Evolutionary conservation across 2,888 invertebrate genomes (phyloP), one percentile per base, ranked within the genome.

Genomic region (Microdon myrmicae): DNA sequence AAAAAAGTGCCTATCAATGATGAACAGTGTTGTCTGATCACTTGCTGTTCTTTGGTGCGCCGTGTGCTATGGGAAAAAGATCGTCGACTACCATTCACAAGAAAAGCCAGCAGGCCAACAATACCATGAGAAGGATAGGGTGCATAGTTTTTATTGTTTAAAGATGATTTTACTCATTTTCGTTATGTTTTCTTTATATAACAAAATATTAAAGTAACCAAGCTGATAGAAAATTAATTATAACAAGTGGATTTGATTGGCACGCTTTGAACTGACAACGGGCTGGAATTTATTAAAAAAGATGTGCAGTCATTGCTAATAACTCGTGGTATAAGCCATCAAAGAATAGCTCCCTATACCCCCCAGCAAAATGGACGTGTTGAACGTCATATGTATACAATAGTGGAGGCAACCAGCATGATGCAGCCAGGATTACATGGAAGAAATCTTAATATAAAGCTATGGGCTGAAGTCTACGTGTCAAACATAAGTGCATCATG

Each of bases 301-400:
- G 64, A 59, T 16, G 31, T 71, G n/a, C 19, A 61, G 28, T 34
- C 60, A 6, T 64, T 68, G 32, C 41, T 71, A 2, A 54, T 67
- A 13, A 37, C 51, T 19, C 38, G 68, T 31, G 70, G 71, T 14
- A 71, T 71, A 13, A 26, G 56, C 10, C 58, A 68, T 31, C 69
- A 69, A 20, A 56, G 28, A 56, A 67, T 68, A 5, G 70, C 69
- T 0, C 43, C 68, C 1, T 73, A 73, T 51, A 72, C 73, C 3
- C 73, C 75, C 5, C 69, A 75, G 61, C 74, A 76, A 61, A 78
- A 78, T 56, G 74, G 74, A 1, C 53, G 61, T 22, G 70, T 71
- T 0, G n/a, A n/a, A n/a, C n/a, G n/a, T n/a, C n/a, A n/a, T n/a
- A n/a, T n/a, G n/a, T n/a, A n/a, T 35, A 74, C 71, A 38, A 54